Evolutionary conservation across 2,113 vertebrate species (phyloP).

Genomic region (Acrocephalus kingi): DNA sequence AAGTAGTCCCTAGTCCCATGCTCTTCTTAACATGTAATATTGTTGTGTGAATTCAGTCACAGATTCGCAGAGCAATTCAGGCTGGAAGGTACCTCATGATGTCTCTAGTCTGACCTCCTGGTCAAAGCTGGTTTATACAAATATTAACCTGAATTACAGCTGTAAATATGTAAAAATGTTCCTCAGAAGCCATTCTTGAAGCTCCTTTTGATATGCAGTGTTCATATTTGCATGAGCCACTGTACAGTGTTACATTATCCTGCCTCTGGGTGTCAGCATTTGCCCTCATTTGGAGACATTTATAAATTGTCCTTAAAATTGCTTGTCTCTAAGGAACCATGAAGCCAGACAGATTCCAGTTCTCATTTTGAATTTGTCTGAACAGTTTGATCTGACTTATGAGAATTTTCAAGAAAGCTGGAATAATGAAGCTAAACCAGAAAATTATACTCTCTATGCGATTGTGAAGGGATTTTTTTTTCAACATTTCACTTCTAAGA

Average conservation of each 20-base stretch:
- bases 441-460: not conserved
- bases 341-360: not conserved
- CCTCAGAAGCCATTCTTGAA: not conserved
- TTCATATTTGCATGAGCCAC: not conserved
- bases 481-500: not conserved
- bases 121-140: not conserved
- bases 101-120: not conserved
- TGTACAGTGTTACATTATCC: not conserved
- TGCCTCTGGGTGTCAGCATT: conserved; percentile 59
- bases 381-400: not conserved
- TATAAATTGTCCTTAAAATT: not conserved
- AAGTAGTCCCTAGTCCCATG: not conserved
- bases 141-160: not conserved
- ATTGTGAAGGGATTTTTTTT: not conserved
- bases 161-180: not conserved
- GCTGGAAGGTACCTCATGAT: not conserved
- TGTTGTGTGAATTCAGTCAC: not conserved
- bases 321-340: not conserved
- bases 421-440: not conserved
- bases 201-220: not conserved
- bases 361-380: not conserved
- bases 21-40: not conserved
- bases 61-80: not conserved
- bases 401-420: not conserved
- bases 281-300: not conserved